Base-by-base conservation (phyloP, 1,140 invertebrate genomes). In the Dufourea novaeangliae region DNA sequence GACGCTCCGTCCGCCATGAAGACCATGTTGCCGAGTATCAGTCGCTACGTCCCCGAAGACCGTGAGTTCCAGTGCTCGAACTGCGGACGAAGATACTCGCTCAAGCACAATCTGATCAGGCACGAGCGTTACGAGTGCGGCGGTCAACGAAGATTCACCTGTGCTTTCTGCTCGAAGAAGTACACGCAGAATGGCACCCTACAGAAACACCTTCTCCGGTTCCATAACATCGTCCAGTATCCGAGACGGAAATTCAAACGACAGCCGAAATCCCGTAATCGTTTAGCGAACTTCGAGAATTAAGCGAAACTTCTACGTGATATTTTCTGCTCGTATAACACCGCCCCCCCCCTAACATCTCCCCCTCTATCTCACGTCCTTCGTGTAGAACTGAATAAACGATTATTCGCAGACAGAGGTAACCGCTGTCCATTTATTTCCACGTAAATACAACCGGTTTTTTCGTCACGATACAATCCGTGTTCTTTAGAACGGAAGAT, bases 81-180 rank as follows among this genome's bases (percentile, higher is more conserved):
- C 68, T 94, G 93, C 80, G 90, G 90, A 11, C 90, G 91, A 72
- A 88, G 82, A 2, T 94, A 94, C 84, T 93, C 93, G 29, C 87
- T 93, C 20, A 92, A 90, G 75, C 88, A 88, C 80, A 92, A 90
- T 59, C 80, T 94, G 7, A 85, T 88, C n/a, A 90, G 92, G 46
- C 94, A 94, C 78, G 88, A 91, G 27, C 91, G 91, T 14, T 94
- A 92, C 74, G 93, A 94, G 75, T 94, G 94, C 80, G 93, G 92
- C 39, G 92, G 89, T 34, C 88, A 90, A 50, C 87, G 93, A 22
- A 89, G 91, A 81, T 94, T 93, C 68, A 80, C 81, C 6, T 93
- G 93, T 71, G 78, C 88, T 25, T 78, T 90, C 8, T 94, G 93
- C 75, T 86, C 88, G 17, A 92, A 92, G 72, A 89, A 88, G 62